Evolutionary conservation across 1,140 invertebrate genomes (phyloP), one percentile per base, ranked within the genome.

Genomic region (Conus betulinus): DNA sequence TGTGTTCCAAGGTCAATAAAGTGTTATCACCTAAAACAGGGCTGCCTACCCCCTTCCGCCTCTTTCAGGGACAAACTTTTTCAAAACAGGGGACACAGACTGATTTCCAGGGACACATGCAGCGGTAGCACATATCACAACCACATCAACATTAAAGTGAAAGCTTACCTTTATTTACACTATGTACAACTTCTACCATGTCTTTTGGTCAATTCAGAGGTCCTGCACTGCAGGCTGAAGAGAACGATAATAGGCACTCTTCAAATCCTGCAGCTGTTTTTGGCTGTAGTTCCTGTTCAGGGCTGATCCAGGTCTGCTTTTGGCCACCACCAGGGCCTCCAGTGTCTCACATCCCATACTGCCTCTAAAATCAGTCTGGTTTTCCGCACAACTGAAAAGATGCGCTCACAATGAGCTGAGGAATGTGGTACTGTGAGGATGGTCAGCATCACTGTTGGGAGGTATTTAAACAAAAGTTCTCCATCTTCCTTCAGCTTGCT

Each of bases 281-380:
- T 55, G 39, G 11, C 20, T 84, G 82, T 53, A 60, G 55, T n/a
- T 53, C 20, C 53, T 55, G 15, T 53, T 8, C 39, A 60, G 52
- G 15, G 82, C 55, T 25, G 52, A 15, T 13, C 82, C 82, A 10
- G 82, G 82, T 60, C 53, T 84, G 82, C 15, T 23, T n/a, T 53
- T 84, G 52, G 82, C 52, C 53, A 84, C 82, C 52, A 84, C 53
- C n/a, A 84, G 53, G 53, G 82, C 51, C 27, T 84, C 82, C n/a
- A 84, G 51, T n/a, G n/a, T 84, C 52, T 84, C 82, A 6, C 10
- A 53, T 57, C 53, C 82, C 20, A 84, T 15, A 27, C 51, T 55
- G 53, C 82, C 82, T 53, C 82, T 13, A 7, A 84, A 84, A 27
- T 84, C 52, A 55, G 82, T 84, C 15, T 84, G 23, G 7, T 84